Evolutionary conservation across 2,113 vertebrate genomes (phyloP), one percentile per base, ranked within the genome.

Genomic region (Clarias magur): DNA sequence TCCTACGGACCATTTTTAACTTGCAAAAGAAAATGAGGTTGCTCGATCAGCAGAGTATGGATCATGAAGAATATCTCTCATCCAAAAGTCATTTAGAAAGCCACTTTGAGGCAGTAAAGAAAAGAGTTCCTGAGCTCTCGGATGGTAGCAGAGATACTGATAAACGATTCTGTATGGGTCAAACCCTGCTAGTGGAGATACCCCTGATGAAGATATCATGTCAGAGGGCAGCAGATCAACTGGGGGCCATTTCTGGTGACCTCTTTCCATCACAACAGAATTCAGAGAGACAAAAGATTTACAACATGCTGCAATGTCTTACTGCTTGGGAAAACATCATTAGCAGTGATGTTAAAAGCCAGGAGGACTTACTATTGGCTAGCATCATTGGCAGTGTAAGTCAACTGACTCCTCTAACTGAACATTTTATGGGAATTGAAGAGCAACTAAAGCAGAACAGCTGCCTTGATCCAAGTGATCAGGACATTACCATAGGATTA

Each of bases 151-250:
- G 83, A 3, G 86, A 90, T 85, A 57, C 92, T 84, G 91, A 89
- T 63, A 92, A 94, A 85, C 92, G 87, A 81, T 88, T 96, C 65
- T 54, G 90, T 84, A 76, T 89, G 16, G 96, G 92, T 85, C 95
- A 96, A 56, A 90, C 94, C 78, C 90, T 98, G 48, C 92, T 93
- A 59, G 93, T 95, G 70, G 94, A 94, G 90, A 90, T 96, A 23
- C 91, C 95, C 5, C 92, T 96, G 91, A 89, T 95, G 80, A 94
- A 92, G 82, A 85, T 38, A 27, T 94, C 95, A 60, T 95, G 92
- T 85, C 92, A 95, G 80, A 95, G 97, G 53, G 90, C 89, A 30
- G 86, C 94, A 7, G 90, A 95, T 83, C 94, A 95, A 27, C 88
- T 99, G 90, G 95, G 94, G 68, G 91, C 91, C 92, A 95, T 94